A percentile compares a stretch with the other conserved stretches of the same genome.
phyloP scores from a whole-genome alignment of 2,797 vertebrate species.

The Chaunax sp. region DNA sequence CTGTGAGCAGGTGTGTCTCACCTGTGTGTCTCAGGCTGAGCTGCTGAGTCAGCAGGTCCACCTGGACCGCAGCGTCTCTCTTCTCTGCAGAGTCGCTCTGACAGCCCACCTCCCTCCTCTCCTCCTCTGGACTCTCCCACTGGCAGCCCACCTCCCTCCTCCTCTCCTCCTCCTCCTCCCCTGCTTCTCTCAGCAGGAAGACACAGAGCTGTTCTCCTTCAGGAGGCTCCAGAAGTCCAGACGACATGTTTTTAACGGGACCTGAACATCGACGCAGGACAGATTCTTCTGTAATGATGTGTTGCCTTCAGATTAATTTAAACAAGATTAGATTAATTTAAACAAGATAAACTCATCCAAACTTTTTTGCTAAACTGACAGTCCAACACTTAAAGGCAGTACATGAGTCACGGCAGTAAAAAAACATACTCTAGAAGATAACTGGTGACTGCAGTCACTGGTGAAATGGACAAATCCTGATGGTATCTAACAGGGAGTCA shows the following conservation, averaged over 20 bases:
- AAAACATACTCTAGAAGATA: too few species aligned
- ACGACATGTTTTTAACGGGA: constrained; percentile 28
- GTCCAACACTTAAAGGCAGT: too few species aligned
- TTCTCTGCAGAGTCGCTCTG: constrained; percentile 52
- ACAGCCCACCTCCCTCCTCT: constrained; percentile 63
- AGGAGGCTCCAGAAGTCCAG: constrained; percentile 46
- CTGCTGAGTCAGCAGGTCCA: constrained; percentile 65
- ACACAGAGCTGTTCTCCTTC: constrained; percentile 45
- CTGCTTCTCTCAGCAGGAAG: constrained; percentile 33
- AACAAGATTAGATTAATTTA: too few species aligned
- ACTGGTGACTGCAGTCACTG: too few species aligned
- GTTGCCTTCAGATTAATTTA: too few species aligned
- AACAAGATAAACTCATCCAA: too few species aligned
- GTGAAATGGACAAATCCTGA: too few species aligned
- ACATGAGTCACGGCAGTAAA: too few species aligned
- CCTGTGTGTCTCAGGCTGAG: constrained; percentile 52
- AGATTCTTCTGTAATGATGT: too few species aligned
- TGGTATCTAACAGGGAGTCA: too few species aligned
- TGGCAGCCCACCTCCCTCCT: constrained; percentile 67
- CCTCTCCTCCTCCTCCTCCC: constrained; percentile 3
- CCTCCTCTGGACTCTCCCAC: constrained; percentile 61
- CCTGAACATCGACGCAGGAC: neutral
- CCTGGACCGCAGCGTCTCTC: constrained; percentile 65
- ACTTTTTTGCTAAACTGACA: too few species aligned
- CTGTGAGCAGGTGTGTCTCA: constrained; percentile 9